Base-by-base conservation (phyloP, 2,113 vertebrate species). In the Erinaceus europaeus region DNA sequence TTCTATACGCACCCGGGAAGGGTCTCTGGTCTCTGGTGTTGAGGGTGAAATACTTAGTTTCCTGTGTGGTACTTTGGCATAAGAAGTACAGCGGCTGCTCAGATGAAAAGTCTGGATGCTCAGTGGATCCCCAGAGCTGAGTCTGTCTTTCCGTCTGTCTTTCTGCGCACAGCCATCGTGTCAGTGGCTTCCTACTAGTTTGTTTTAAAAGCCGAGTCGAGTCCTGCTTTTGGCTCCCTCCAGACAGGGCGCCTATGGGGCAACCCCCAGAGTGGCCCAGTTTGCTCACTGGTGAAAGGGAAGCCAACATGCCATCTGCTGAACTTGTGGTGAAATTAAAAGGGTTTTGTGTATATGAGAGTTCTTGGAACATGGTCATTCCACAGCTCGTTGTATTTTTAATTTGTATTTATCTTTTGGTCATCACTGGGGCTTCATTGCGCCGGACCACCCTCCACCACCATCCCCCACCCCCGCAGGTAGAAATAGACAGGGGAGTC, bases 181-280 rank as follows among this genome's bases (percentile, higher is more conserved):
- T n/a, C n/a, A n/a, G 32, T 15, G 18, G 55, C 68, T 86, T 91
- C 73, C n/a, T n/a, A n/a, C n/a, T n/a, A n/a, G n/a, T n/a, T n/a
- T n/a, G n/a, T n/a, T n/a, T n/a, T n/a, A n/a, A n/a, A n/a, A n/a
- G n/a, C n/a, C n/a, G 40, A n/a, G 20, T 9, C 4, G 25, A 8
- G 5, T 9, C 20, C 34, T n/a, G n/a, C 4, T 36, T 14, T 6
- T 3, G 0, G 7, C 7, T 5, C 21, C 25, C 5, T 12, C 8
- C 3, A 3, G 0, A 3, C 8, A 2, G 40, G 40, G n/a, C 0
- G 1, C 74, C n/a, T 23, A 52, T 0, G n/a, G 14, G 67, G 73
- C 42, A 48, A 48, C 15, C 9, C 6, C 61, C 48, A 11, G 3
- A 8, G 42, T 11, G 36, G 34, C 53, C 7, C 34, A 2, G n/a